Base-by-base conservation (phyloP, 30 jellyfish, hydroid and myxozoan species). In the Sanderia malayensis region DNA sequence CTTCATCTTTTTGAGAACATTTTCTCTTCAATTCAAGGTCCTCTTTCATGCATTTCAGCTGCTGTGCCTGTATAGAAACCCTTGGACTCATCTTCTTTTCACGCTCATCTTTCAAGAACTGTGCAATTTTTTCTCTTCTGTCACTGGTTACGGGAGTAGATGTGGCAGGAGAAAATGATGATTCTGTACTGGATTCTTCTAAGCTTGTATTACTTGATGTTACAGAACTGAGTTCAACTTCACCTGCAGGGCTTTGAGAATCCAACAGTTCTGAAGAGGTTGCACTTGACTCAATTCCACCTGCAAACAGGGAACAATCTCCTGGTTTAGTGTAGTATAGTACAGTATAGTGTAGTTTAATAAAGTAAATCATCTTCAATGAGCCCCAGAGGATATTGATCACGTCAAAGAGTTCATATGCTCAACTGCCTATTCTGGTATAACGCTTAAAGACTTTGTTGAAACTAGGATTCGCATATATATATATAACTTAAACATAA, bases 71-170 rank as follows among this genome's bases (percentile, higher is more conserved):
- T 15, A 15, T n/a, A 23, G 74, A 61, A 28, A 61, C 46, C 74
- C 74, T 61, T 23, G 74, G 74, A 28, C 61, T 61, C 74, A 61
- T 61, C 59, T 31, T 23, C 74, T 31, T 23, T 28, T 61, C 74
- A 25, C 59, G 27, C 55, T 61, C 58, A 28, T 61, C 74, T 7
- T n/a, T 10, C 8, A 61, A 61, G 31, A 61, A 61, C 55, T 61
- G 58, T 13, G 74, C 9, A 20, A 61, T 61, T 15, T n/a, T 28
- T 61, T 61, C 19, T 31, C 74, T 61, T 28, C 74, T 23, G 52
- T 61, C 74, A 13, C 9, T 20, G 27, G 74, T 7, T 17, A 25
- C 74, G 8, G 68, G 8, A 18, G n/a, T n/a, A n/a, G n/a, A n/a
- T n/a, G n/a, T n/a, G 68, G 15, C 55, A 41, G 55, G 55, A 41